phyloP scores from a whole-genome alignment of 2,888 invertebrate species.

The Chirona hameri region DNA sequence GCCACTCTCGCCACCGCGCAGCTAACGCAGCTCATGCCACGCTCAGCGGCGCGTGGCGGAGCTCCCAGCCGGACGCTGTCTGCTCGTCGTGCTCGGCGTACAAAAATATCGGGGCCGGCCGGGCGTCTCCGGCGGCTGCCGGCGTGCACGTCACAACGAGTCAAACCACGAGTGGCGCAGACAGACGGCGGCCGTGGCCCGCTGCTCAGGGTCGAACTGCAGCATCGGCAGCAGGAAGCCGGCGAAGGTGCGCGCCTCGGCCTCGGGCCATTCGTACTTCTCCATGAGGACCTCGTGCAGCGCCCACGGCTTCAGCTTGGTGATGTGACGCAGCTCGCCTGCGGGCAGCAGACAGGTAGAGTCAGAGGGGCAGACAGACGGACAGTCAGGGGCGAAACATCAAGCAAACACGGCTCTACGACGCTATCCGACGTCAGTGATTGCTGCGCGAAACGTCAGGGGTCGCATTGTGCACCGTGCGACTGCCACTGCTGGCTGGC shows the following conservation, averaged over 20 bases:
- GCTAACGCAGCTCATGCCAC: not conserved
- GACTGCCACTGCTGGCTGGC: too few species aligned
- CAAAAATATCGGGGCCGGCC: conserved; percentile 33
- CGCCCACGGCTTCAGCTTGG: conserved; percentile 94
- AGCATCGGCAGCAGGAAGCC: conserved; percentile 96
- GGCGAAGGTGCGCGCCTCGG: conserved; percentile 86
- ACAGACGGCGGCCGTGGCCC: conserved; percentile 92
- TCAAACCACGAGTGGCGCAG: conserved; percentile 89
- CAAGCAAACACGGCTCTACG: too few species aligned
- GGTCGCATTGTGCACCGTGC: too few species aligned
- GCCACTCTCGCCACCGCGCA: not conserved
- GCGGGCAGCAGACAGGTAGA: conserved; percentile 35
- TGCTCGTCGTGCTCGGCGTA: conserved; percentile 24
- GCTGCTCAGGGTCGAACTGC: conserved; percentile 85
- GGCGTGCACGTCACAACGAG: conserved; percentile 34
- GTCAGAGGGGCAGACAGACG: too few species aligned
- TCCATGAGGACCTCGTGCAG: conserved; percentile 89
- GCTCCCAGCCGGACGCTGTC: not conserved
- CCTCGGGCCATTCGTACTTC: conserved; percentile 92
- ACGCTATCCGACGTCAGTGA: too few species aligned
- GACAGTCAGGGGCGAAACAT: too few species aligned
- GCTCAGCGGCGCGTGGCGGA: not conserved
- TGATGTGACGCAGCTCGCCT: conserved; percentile 90
- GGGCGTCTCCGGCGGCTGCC: conserved; percentile 28
- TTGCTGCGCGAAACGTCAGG: too few species aligned